These are phyloP conservation scores for Nemopilema nomurai DNA, from an alignment of 30 jellyfish, hydroid and myxozoan species.

Conservation along the genomic window DNA sequence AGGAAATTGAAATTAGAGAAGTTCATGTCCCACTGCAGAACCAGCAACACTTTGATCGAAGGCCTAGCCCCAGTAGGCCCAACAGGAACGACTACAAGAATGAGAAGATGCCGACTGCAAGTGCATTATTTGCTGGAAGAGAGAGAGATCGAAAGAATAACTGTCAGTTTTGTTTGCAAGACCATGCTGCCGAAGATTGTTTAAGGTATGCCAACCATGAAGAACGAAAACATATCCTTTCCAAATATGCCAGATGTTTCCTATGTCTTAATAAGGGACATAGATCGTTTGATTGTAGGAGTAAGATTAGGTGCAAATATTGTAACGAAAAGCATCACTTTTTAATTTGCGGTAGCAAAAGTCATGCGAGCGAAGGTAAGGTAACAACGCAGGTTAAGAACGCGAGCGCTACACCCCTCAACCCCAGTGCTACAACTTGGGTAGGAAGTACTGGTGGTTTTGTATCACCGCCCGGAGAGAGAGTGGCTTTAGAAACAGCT, in stretches of 20 bases:
- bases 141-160: not conserved
- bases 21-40: constrained; percentile 5
- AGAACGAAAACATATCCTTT: constrained; percentile 22
- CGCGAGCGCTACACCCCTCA: not conserved
- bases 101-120: constrained; percentile 1
- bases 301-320: constrained; percentile 1
- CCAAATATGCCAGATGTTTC: not conserved
- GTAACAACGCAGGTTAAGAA: not conserved
- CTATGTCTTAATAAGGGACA: not conserved
- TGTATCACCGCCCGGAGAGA: not conserved
- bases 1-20: constrained; percentile 21
- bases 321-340: constrained; percentile 5
- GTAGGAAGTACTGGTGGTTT: not conserved
- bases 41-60: not conserved
- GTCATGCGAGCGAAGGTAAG: not conserved
- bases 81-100: not conserved
- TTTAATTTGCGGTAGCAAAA: not conserved
- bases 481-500: constrained; percentile 57
- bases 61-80: not conserved
- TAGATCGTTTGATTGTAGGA: not conserved
- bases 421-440: constrained; percentile 11
- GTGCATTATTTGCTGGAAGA: constrained; percentile 8
- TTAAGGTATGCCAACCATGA: not conserved
- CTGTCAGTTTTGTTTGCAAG: not conserved
- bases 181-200: constrained; percentile 19